Evolutionary conservation across 2,113 vertebrate species (phyloP).

Genomic region (Aegithalos caudatus): DNA sequence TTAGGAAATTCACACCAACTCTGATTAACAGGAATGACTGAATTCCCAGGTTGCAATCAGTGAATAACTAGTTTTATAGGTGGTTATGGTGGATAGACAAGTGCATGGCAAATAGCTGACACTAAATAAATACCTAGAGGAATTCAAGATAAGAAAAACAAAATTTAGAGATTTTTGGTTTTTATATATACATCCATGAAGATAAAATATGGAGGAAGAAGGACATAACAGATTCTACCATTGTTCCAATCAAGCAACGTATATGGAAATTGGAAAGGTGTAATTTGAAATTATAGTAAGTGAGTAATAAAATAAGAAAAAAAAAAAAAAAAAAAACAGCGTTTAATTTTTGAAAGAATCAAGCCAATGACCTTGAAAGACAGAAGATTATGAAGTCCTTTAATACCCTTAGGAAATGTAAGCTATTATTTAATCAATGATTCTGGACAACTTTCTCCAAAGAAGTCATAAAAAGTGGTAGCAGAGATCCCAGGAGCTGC

Average conservation of each 20-base stretch:
- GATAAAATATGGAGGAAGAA: not conserved
- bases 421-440: not conserved
- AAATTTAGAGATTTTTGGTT: not conserved
- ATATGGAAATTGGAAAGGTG: not conserved
- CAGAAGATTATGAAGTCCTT: not conserved
- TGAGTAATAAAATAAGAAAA: not conserved
- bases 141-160: not conserved
- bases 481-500: not conserved
- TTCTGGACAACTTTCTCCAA: not conserved
- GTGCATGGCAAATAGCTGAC: not conserved
- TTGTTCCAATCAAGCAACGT: not conserved
- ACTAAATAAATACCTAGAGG: not conserved
- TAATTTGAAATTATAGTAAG: not conserved
- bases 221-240: not conserved
- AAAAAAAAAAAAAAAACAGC: too few species aligned
- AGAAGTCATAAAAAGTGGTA: not conserved
- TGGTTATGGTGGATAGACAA: not conserved
- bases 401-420: not conserved
- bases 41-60: not conserved
- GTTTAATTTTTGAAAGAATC: not conserved
- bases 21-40: not conserved
- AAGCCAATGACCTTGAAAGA: not conserved
- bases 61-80: not conserved
- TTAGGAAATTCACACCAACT: not conserved
- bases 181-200: not conserved